A percentile compares a stretch with the other conserved stretches of the same genome.
Evolutionary conservation across 2,113 vertebrate genomes (phyloP).

Genomic region (Tragulus kanchil): DNA sequence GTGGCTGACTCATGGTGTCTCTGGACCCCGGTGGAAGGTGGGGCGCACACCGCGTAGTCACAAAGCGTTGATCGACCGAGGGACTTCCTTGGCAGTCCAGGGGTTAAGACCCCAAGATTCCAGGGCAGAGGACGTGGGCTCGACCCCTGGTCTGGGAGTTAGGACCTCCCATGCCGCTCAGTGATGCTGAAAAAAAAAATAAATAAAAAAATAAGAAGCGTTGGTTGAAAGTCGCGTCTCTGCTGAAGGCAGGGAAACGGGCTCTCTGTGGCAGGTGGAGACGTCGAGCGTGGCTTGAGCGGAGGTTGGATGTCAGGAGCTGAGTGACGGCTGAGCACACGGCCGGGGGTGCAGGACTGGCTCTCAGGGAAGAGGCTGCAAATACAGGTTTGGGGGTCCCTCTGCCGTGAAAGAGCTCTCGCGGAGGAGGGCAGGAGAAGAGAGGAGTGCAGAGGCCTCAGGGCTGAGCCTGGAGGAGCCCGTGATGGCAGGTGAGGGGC

Average conservation of each 20-base stretch:
- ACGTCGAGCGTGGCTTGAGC: fast-evolving
- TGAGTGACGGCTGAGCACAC: neutral
- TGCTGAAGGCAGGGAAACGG: neutral
- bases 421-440: neutral
- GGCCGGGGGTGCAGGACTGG: neutral
- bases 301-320: neutral
- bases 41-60: neutral
- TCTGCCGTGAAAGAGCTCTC: neutral
- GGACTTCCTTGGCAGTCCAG: neutral
- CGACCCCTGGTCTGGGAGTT: neutral
- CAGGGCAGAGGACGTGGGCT: neutral
- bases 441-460: neutral
- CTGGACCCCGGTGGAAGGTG: neutral
- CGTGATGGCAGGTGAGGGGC: neutral
- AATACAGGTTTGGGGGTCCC: neutral
- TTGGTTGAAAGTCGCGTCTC: neutral
- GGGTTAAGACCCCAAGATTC: neutral
- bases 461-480: neutral
- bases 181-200: neutral
- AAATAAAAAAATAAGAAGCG: neutral
- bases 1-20: neutral
- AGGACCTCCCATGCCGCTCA: neutral
- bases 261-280: neutral
- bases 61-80: neutral
- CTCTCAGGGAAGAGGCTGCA: neutral